These are phyloP conservation scores for Sciurus carolinensis DNA, from an alignment of 2,797 vertebrate genomes.

Conservation along the genomic window DNA sequence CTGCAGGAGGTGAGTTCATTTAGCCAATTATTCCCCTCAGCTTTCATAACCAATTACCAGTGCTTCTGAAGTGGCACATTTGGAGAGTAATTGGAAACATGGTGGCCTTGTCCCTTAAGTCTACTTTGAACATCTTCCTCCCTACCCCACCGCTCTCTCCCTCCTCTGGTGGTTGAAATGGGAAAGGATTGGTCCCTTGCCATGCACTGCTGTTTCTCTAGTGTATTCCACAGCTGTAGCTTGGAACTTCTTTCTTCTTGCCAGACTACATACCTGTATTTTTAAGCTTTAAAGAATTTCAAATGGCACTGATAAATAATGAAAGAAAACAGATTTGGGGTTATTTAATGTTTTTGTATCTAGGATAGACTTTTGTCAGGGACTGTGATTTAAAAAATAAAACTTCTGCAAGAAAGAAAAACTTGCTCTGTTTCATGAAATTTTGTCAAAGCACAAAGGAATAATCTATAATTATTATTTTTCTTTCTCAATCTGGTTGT, in stretches of 20 bases:
- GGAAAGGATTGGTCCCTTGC: background rate
- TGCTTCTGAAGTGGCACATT: background rate
- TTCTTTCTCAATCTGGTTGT: background rate
- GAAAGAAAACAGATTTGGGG: background rate
- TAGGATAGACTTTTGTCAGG: background rate
- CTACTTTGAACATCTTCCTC: rapidly evolving
- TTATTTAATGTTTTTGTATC: constrained; percentile 44
- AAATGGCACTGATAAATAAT: constrained; percentile 50
- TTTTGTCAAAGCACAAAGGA: constrained; percentile 50
- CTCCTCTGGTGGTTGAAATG: background rate
- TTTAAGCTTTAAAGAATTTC: constrained; percentile 54
- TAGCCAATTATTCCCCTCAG: background rate
- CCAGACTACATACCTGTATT: background rate
- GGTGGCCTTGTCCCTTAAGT: background rate
- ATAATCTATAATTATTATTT: background rate
- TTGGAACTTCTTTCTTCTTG: background rate
- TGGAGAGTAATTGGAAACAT: background rate
- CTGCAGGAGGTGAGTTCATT: constrained; percentile 94
- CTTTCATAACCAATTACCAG: background rate
- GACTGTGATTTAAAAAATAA: background rate
- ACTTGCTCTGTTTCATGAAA: background rate
- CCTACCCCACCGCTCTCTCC: rapidly evolving
- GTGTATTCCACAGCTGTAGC: background rate
- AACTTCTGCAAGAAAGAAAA: constrained; percentile 11
- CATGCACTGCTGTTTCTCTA: background rate